Conservation (phyloP, 2,113 vertebrate genomes). For the Otocyon megalotis region DNA sequence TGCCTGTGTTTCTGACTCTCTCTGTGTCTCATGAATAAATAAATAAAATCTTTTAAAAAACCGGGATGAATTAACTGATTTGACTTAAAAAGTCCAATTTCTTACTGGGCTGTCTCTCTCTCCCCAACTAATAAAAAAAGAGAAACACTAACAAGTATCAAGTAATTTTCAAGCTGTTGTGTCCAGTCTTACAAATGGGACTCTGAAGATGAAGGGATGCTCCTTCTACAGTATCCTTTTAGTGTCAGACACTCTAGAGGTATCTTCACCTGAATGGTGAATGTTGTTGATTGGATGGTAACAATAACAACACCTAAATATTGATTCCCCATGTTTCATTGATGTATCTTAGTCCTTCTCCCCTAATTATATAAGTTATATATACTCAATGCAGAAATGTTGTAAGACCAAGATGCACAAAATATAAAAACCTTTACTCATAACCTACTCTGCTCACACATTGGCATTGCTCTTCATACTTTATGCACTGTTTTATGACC, state of each 20-base stretch:
- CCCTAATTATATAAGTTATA: neutral
- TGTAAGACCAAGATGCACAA: neutral
- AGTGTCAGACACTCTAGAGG: neutral
- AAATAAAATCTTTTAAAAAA: neutral
- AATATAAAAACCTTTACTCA: neutral
- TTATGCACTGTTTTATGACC: neutral
- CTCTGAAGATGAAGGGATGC: neutral
- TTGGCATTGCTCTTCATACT: neutral
- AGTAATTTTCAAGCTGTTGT: neutral
- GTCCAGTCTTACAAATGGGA: neutral
- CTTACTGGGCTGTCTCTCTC: neutral
- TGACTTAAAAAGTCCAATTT: neutral
- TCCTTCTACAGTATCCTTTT: neutral
- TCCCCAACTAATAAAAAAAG: neutral
- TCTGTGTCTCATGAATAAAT: too few relatives aligned
- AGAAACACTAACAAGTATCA: neutral
- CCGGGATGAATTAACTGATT: neutral
- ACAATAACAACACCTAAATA: neutral
- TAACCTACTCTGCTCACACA: neutral
- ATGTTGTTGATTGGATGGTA: neutral
- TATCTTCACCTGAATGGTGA: neutral
- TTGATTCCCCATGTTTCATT: neutral
- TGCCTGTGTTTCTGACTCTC: too few relatives aligned
- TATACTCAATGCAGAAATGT: neutral
- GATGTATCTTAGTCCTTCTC: neutral